A percentile compares a stretch with the other conserved stretches of the same genome.
Evolutionary conservation across 2,797 vertebrate genomes (phyloP).

Genomic region (Erpetoichthys calabaricus): DNA sequence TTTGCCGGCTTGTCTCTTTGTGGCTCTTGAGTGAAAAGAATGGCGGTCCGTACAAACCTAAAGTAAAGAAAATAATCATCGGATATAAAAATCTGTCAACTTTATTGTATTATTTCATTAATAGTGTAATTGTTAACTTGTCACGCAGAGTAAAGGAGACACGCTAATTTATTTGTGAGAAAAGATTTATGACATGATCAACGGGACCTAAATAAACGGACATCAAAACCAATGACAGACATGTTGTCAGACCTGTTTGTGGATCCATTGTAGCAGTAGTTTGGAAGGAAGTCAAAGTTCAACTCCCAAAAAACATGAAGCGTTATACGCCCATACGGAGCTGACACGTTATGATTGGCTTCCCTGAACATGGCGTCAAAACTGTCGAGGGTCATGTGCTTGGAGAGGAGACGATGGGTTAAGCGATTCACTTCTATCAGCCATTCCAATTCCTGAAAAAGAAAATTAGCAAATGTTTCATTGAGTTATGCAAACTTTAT

Average conservation of each 20-base stretch:
- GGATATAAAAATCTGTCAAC: no score
- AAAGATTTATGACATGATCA: no score
- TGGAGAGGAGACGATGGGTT: conserved; percentile 73
- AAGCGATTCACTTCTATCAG: conserved; percentile 74
- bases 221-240: no score
- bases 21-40: conserved; percentile 95
- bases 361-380: conserved; percentile 84
- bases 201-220: no score
- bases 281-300: conserved; percentile 80
- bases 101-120: no score
- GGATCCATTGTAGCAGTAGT: conserved; percentile 83
- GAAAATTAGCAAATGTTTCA: conserved; percentile 2
- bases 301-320: conserved; percentile 83
- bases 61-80: conserved; percentile 2
- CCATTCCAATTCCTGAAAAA: conserved; percentile 70
- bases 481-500: no score
- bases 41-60: conserved; percentile 88
- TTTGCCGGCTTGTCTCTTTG: conserved; percentile 96
- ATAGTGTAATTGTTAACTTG: no score
- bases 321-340: conserved; percentile 76
- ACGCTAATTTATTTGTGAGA: no score
- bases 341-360: conserved; percentile 78
- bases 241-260: conserved; percentile 61
- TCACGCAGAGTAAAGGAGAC: no score
- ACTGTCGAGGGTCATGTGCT: conserved; percentile 79